phyloP scores from a whole-genome alignment of 2,113 vertebrate species.

The Archocentrus centrarchus region DNA sequence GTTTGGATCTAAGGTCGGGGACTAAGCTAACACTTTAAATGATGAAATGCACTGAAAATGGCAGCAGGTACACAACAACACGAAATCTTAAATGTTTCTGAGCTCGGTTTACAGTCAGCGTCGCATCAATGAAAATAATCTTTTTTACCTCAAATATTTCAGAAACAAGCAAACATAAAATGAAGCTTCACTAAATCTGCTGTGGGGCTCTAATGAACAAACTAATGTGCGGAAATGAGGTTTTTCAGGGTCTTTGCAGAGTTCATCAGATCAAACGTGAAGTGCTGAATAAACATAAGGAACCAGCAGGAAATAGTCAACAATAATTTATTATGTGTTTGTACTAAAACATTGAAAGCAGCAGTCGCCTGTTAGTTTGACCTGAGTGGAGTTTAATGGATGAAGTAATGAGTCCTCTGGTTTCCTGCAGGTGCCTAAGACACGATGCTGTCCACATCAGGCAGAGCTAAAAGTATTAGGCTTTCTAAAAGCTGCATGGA shows the following conservation, averaged over 20 bases:
- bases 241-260: not conserved
- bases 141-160: not conserved
- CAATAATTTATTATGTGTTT: not conserved
- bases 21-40: not conserved
- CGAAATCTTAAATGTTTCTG: not conserved
- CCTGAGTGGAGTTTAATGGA: not conserved
- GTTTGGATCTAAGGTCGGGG: not conserved
- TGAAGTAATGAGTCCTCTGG: not conserved
- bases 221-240: not conserved
- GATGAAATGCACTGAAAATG: not conserved
- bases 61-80: not conserved
- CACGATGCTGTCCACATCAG: fast-evolving
- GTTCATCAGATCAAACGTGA: not conserved
- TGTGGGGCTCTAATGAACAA: not conserved
- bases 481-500: not conserved
- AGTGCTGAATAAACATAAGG: not conserved
- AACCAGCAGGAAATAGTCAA: not conserved
- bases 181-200: not conserved
- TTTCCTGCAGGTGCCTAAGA: not conserved
- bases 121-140: not conserved
- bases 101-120: not conserved
- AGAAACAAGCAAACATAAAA: not conserved
- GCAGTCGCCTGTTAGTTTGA: not conserved
- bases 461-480: not conserved
- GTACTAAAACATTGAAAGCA: not conserved